These are phyloP conservation scores for Malurus splendens DNA, from an alignment of 2,797 vertebrate species.

Conservation along the genomic window DNA sequence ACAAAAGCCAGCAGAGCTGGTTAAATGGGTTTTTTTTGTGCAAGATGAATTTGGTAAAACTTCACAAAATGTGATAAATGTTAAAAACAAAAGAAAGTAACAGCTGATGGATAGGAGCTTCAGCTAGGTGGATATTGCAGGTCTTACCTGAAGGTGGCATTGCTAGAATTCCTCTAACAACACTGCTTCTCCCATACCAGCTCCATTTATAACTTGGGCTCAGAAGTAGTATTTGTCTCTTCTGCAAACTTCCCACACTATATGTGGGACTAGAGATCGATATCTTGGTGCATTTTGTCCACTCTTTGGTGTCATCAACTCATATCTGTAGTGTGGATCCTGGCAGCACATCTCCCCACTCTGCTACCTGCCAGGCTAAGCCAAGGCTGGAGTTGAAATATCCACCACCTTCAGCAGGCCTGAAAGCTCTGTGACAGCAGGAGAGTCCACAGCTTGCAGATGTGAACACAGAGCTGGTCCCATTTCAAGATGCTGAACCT, in stretches of 20 bases:
- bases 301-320: slow-evolving; percentile 62
- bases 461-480: not conserved
- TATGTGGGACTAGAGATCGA: slow-evolving; percentile 60
- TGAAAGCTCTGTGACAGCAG: slow-evolving; percentile 59
- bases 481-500: not conserved
- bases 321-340: slow-evolving; percentile 67
- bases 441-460: not conserved
- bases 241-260: slow-evolving; percentile 62
- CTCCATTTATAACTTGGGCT: slow-evolving; percentile 68
- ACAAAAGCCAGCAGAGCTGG: not conserved
- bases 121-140: not conserved
- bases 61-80: not conserved
- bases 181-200: slow-evolving; percentile 54
- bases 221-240: slow-evolving; percentile 67
- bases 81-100: not conserved
- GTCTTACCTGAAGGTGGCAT: slow-evolving; percentile 69
- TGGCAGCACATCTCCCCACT: slow-evolving; percentile 49
- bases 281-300: slow-evolving; percentile 68
- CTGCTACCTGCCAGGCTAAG: slow-evolving; percentile 66
- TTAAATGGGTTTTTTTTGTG: not conserved
- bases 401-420: slow-evolving; percentile 66
- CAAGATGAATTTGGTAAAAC: not conserved
- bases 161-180: slow-evolving; percentile 59
- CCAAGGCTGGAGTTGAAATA: slow-evolving; percentile 69
- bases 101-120: not conserved